Conservation (phyloP, 2,797 vertebrate species). For the Rhinichthys osculus region DNA sequence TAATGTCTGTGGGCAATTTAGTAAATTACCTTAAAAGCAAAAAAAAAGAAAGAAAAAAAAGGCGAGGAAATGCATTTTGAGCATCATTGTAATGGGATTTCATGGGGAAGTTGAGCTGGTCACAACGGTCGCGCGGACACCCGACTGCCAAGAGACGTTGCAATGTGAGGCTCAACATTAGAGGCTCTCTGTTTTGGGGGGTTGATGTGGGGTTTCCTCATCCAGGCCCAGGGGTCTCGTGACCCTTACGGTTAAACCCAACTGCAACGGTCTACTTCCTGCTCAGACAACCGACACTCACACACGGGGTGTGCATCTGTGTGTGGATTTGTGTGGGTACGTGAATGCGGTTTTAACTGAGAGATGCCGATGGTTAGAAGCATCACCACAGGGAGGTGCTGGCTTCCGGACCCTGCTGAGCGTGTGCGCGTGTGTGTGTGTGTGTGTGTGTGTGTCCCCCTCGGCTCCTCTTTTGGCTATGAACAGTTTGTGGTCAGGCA, state of each 20-base stretch:
- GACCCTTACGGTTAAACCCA: constrained; percentile 65
- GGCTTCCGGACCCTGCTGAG: constrained; percentile 58
- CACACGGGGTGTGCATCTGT: constrained; percentile 48
- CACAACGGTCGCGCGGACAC: not conserved
- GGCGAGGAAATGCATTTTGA: not conserved
- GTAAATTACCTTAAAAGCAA: constrained; percentile 34
- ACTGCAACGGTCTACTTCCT: constrained; percentile 67
- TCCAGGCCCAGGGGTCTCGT: constrained; percentile 39
- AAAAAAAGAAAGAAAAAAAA: not conserved
- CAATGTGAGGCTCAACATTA: constrained; percentile 3
- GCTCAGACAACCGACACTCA: constrained; percentile 59
- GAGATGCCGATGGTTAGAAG: constrained; percentile 57
- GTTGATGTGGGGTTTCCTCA: constrained; percentile 49
- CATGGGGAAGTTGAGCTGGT: not conserved
- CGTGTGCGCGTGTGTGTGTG: constrained; percentile 10
- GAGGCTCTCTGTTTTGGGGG: not conserved
- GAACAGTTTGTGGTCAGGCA: constrained; percentile 82
- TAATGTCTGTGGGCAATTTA: constrained; percentile 37
- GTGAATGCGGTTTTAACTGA: constrained; percentile 59
- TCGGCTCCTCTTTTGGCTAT: constrained; percentile 75
- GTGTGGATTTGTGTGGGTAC: constrained; percentile 52
- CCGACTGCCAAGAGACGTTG: not conserved
- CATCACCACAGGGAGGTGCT: constrained; percentile 58
- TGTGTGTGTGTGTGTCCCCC: constrained; percentile 48
- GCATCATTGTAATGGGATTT: constrained; percentile 20